These are phyloP conservation scores for Archips crataeganus DNA, from an alignment of 2,888 invertebrate genomes.

Conservation along the genomic window DNA sequence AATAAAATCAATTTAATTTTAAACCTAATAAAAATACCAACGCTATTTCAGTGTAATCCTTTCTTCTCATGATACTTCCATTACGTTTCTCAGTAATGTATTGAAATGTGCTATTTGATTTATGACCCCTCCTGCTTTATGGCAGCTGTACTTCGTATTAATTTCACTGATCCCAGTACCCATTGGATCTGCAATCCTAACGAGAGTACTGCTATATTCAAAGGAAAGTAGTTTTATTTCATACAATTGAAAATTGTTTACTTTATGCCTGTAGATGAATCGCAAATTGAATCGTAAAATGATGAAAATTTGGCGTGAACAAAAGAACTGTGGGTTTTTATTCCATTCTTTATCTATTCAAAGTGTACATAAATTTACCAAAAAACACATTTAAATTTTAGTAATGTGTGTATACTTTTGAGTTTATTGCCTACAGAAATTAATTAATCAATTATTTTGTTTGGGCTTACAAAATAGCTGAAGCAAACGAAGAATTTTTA, in stretches of 20 bases:
- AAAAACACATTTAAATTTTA: no score
- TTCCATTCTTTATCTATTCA: no score
- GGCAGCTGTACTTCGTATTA: not conserved
- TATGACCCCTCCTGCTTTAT: slow-evolving; percentile 39
- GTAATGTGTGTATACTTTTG: no score
- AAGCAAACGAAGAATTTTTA: no score
- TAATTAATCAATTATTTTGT: no score
- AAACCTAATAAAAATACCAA: not conserved
- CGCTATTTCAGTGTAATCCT: not conserved
- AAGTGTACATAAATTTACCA: no score
- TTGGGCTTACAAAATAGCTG: no score
- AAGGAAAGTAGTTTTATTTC: not conserved
- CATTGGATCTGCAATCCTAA: not conserved
- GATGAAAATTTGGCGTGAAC: not conserved
- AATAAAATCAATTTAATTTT: not conserved
- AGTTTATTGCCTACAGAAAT: no score
- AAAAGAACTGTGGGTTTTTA: not conserved
- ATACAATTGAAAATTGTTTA: not conserved
- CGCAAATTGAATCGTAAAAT: not conserved
- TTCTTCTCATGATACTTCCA: not conserved
- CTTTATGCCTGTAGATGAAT: not conserved
- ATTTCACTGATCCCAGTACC: slow-evolving; percentile 2
- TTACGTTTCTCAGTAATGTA: not conserved
- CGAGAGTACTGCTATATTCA: not conserved
- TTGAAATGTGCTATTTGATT: slow-evolving; percentile 31